A percentile compares a stretch with the other conserved stretches of the same genome.
Evolutionary conservation across 2,113 vertebrate species (phyloP).

Genomic region (Sinocyclocheilus anophthalmus): DNA sequence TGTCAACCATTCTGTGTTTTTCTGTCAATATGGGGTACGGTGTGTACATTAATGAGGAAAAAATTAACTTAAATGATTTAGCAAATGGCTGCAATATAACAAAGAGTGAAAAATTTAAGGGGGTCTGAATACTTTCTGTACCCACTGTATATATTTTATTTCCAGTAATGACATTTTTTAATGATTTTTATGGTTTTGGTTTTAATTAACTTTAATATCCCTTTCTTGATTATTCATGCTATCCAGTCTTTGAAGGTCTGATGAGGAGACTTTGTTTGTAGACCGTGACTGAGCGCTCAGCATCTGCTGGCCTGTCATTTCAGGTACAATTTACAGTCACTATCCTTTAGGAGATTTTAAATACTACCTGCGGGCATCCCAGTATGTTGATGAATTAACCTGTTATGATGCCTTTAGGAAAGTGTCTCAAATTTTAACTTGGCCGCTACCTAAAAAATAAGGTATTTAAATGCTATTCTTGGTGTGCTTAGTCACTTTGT

Average conservation of each 20-base stretch:
- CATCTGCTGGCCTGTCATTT: not conserved
- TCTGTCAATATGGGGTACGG: too few species aligned
- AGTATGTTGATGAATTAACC: not conserved
- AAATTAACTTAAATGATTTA: too few species aligned
- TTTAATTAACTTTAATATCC: too few species aligned
- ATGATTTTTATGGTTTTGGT: too few species aligned
- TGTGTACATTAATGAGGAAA: too few species aligned
- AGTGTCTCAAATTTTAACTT: not conserved
- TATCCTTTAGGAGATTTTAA: not conserved
- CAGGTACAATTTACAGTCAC: not conserved
- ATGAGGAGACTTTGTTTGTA: not conserved
- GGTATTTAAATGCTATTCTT: constrained; percentile 10
- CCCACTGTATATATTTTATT: too few species aligned
- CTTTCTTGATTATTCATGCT: too few species aligned
- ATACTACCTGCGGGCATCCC: not conserved
- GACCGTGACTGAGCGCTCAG: not conserved
- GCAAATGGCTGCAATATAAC: too few species aligned
- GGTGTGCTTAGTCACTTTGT: not conserved
- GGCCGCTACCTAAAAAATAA: not conserved
- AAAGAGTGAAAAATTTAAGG: too few species aligned
- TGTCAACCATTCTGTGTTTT: too few species aligned
- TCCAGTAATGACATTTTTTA: too few species aligned
- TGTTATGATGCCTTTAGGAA: constrained; percentile 30
- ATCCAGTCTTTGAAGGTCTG: not conserved
- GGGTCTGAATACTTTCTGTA: too few species aligned